Percentiles rank a stretch among this genome's conserved stretches.
These are phyloP conservation scores for Bothrops jararaca DNA, from an alignment of 2,113 vertebrate genomes.

Conservation along the genomic window DNA sequence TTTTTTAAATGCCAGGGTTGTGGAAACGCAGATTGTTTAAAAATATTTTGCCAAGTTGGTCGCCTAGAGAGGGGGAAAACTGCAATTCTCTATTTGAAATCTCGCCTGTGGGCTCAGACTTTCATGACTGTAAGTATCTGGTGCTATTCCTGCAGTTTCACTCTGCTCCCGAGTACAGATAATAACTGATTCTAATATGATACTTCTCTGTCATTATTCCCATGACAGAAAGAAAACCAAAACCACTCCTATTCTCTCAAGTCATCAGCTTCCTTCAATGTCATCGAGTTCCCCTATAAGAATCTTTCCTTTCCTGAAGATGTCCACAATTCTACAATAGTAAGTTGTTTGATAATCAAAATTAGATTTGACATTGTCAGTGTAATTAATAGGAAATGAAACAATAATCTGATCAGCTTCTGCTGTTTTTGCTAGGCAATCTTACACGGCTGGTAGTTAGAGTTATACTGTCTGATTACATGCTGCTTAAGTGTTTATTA, in stretches of 20 bases:
- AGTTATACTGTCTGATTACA: background rate
- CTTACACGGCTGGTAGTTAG: background rate
- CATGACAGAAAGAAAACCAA: slow-evolving; percentile 83
- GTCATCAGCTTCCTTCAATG: slow-evolving; percentile 86
- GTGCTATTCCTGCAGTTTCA: background rate
- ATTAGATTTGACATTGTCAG: background rate
- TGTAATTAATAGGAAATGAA: background rate
- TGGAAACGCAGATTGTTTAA: slow-evolving; percentile 76
- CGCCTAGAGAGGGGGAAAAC: slow-evolving; percentile 88
- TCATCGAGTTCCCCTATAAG: slow-evolving; percentile 95
- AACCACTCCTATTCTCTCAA: slow-evolving; percentile 88
- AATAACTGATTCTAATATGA: background rate
- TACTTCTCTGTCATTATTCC: slow-evolving; percentile 29
- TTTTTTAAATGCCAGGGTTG: slow-evolving; percentile 77
- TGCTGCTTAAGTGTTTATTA: slow-evolving; percentile 16
- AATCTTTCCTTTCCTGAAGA: slow-evolving; percentile 80
- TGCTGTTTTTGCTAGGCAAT: background rate
- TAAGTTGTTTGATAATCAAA: slow-evolving; percentile 65
- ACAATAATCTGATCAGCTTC: background rate
- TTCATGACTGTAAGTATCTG: slow-evolving; percentile 83
- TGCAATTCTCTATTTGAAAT: slow-evolving; percentile 87
- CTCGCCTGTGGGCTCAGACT: slow-evolving; percentile 83
- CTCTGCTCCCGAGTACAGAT: background rate
- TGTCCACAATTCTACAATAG: slow-evolving; percentile 84
- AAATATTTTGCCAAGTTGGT: slow-evolving; percentile 89